phyloP scores from a whole-genome alignment of 2,888 invertebrate species.

The Ochropacha duplaris region DNA sequence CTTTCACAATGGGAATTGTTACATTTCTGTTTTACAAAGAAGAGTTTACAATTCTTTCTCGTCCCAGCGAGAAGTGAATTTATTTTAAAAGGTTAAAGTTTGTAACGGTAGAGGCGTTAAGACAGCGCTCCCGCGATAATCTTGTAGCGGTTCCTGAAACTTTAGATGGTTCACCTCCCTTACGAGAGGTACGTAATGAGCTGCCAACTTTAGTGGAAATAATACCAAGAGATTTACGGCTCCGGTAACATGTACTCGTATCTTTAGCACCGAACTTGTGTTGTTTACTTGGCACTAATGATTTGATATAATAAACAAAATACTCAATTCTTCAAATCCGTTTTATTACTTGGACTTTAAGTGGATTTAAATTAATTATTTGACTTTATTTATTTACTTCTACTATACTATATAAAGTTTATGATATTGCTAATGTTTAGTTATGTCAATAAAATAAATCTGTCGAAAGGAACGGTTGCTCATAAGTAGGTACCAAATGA shows the following conservation, averaged over 20 bases:
- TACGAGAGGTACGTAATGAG: slow-evolving; percentile 33
- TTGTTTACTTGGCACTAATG: not conserved
- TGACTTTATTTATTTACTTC: too few species aligned
- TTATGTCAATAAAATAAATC: too few species aligned
- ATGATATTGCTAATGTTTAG: too few species aligned
- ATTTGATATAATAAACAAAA: not conserved
- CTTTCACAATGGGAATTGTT: slow-evolving; percentile 29
- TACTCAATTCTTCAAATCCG: too few species aligned
- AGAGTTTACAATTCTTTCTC: slow-evolving; percentile 13
- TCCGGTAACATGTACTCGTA: not conserved
- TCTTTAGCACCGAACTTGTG: not conserved
- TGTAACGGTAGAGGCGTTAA: slow-evolving; percentile 6
- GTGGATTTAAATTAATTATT: too few species aligned
- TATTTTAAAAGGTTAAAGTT: slow-evolving; percentile 37
- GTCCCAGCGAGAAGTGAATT: slow-evolving; percentile 26
- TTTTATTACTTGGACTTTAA: too few species aligned
- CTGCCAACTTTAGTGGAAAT: slow-evolving; percentile 31
- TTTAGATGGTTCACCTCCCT: slow-evolving; percentile 23
- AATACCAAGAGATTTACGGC: slow-evolving; percentile 31
- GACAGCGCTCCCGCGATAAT: slow-evolving; percentile 10
- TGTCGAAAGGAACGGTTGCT: too few species aligned
- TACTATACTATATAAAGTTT: too few species aligned
- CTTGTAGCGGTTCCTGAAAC: slow-evolving; percentile 20
- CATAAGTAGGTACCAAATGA: too few species aligned
- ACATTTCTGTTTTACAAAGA: slow-evolving; percentile 9